Evolutionary conservation across 2,888 invertebrate genomes (phyloP).

Genomic region (Latheticus oryzae): DNA sequence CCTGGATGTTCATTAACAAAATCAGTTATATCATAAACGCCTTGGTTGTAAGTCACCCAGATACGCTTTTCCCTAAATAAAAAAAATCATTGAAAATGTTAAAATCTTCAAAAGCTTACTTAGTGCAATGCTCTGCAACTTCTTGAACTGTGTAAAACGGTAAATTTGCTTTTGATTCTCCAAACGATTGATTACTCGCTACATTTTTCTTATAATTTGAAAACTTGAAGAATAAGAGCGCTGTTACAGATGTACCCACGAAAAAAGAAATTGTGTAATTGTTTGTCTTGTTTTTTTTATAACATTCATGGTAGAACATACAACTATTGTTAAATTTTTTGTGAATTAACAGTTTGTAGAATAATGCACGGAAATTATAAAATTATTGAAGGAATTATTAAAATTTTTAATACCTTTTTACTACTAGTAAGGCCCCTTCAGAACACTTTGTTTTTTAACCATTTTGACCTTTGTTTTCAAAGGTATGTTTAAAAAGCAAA

Average conservation of each 20-base stretch:
- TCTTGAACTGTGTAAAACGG: conserved; percentile 78
- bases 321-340: no score
- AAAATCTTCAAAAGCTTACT: no score
- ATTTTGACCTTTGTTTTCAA: conserved; percentile 27
- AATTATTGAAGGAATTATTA: no score
- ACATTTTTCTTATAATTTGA: conserved; percentile 30
- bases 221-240: no score
- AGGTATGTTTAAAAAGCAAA: conserved; percentile 29
- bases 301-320: no score
- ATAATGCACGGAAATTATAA: no score
- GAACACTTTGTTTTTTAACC: conserved; percentile 13
- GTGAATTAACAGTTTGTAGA: no score
- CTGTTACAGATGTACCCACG: no score
- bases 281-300: no score
- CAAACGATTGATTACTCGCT: conserved; percentile 14
- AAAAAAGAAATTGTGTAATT: no score
- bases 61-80: conserved; percentile 70
- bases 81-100: conserved; percentile 34
- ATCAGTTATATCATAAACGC: conserved; percentile 95
- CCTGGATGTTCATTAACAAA: conserved; percentile 93
- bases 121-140: conserved; percentile 77
- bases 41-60: conserved; percentile 84
- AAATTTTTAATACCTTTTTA: background rate
- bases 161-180: conserved; percentile 67
- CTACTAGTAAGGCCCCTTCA: conserved; percentile 19